These are phyloP conservation scores for Ladona fulva DNA, from an alignment of 1,140 invertebrate genomes.

Conservation along the genomic window DNA sequence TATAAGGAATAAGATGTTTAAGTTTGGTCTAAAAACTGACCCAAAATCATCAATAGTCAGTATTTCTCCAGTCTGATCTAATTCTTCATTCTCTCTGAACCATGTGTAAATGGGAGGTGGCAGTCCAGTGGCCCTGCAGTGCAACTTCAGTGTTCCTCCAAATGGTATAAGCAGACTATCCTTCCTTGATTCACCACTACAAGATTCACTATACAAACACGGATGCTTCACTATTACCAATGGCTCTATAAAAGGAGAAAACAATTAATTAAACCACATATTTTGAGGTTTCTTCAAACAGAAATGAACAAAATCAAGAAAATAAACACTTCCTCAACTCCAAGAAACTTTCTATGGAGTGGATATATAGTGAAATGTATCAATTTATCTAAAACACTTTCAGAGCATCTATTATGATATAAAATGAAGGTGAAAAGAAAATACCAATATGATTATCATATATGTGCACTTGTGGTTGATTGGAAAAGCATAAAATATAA, in stretches of 20 bases:
- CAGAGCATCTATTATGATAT: too few relatives aligned
- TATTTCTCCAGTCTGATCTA: conserved; percentile 24
- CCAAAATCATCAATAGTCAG: not conserved
- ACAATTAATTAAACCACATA: too few relatives aligned
- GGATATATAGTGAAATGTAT: too few relatives aligned
- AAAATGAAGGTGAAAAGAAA: too few relatives aligned
- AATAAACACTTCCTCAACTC: too few relatives aligned
- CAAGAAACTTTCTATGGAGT: too few relatives aligned
- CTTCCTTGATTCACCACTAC: conserved; percentile 28
- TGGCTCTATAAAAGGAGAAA: conserved; percentile 17
- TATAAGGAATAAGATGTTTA: not conserved
- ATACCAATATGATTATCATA: too few relatives aligned
- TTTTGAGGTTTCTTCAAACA: too few relatives aligned
- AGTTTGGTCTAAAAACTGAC: conserved; percentile 3
- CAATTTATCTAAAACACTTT: too few relatives aligned
- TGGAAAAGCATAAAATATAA: too few relatives aligned
- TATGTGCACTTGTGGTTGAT: too few relatives aligned
- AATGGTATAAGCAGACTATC: conserved; percentile 22
- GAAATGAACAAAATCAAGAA: too few relatives aligned
- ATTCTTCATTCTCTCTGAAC: conserved; percentile 32
- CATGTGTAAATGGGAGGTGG: conserved; percentile 32
- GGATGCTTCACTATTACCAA: conserved; percentile 28
- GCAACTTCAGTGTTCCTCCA: conserved; percentile 25
- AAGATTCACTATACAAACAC: conserved; percentile 29
- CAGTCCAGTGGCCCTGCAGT: conserved; percentile 29